Conservation (phyloP, 1,140 invertebrate species). For the Megalopta genalis region DNA sequence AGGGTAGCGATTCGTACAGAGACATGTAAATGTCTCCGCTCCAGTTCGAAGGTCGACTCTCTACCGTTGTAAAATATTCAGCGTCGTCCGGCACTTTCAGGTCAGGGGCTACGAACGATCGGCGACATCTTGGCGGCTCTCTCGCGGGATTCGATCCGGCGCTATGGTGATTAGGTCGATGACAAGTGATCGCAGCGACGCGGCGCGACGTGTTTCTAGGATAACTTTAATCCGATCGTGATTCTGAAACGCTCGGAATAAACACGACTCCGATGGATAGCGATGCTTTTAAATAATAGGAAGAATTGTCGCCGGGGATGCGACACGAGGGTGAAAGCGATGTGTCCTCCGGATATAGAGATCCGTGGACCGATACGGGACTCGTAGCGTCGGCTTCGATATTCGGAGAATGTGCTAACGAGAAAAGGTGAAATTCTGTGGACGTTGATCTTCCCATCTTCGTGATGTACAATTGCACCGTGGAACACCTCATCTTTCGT, state of each 20-base stretch:
- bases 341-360: background rate
- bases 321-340: constrained; percentile 53
- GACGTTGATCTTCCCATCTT: background rate
- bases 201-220: constrained; percentile 20
- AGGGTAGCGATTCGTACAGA: too few species aligned
- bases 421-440: constrained; percentile 10
- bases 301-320: constrained; percentile 32
- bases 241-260: constrained; percentile 35
- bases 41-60: constrained; percentile 30
- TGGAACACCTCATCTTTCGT: too few species aligned
- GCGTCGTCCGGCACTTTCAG: constrained; percentile 48
- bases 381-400: too few species aligned
- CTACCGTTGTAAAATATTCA: constrained; percentile 65
- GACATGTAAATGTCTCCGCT: background rate
- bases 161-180: constrained; percentile 59
- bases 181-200: constrained; percentile 41
- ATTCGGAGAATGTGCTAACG: background rate
- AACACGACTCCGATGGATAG: constrained; percentile 57
- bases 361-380: background rate
- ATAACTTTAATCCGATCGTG: constrained; percentile 48
- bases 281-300: constrained; percentile 11
- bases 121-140: constrained; percentile 20
- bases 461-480: background rate
- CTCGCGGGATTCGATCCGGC: constrained; percentile 51
- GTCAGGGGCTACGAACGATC: constrained; percentile 47